Conservation (phyloP, 2,113 vertebrate species). For the Rhodinocichla rosea region DNA sequence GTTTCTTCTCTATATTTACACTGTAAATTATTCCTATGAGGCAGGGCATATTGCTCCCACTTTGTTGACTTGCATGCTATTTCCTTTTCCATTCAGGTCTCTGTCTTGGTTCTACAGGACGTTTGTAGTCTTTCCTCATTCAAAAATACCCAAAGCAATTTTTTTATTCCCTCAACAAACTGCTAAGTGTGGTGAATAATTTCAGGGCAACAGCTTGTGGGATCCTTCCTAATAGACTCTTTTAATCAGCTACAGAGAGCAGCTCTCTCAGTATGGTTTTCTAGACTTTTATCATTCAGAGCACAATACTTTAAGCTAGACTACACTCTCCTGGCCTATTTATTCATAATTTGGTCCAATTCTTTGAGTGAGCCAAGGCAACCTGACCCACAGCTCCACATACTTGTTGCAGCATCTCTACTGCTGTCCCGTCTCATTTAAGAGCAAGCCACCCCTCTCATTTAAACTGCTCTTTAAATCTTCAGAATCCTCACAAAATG, state of each 20-base stretch:
- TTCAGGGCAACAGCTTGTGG: neutral
- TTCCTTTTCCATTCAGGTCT: neutral
- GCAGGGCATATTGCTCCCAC: neutral
- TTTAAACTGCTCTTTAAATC: neutral
- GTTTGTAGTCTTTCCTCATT: neutral
- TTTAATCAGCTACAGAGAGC: neutral
- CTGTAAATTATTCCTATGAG: neutral
- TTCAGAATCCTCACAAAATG: neutral
- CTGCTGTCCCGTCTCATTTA: neutral
- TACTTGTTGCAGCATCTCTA: neutral
- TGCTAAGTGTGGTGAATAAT: neutral
- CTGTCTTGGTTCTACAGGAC: neutral
- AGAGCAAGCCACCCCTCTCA: neutral
- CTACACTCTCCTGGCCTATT: neutral
- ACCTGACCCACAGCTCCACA: neutral
- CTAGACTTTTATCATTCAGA: neutral
- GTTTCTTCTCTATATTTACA: neutral
- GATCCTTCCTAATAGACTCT: neutral
- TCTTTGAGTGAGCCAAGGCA: neutral
- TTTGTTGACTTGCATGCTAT: neutral
- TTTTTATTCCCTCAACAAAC: neutral
- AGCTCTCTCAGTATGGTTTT: neutral
- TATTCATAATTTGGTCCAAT: neutral
- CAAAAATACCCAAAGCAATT: neutral
- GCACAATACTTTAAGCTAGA: neutral